Evolutionary conservation across 2,888 invertebrate genomes (phyloP).

Genomic region (Sarcophaga variegata): DNA sequence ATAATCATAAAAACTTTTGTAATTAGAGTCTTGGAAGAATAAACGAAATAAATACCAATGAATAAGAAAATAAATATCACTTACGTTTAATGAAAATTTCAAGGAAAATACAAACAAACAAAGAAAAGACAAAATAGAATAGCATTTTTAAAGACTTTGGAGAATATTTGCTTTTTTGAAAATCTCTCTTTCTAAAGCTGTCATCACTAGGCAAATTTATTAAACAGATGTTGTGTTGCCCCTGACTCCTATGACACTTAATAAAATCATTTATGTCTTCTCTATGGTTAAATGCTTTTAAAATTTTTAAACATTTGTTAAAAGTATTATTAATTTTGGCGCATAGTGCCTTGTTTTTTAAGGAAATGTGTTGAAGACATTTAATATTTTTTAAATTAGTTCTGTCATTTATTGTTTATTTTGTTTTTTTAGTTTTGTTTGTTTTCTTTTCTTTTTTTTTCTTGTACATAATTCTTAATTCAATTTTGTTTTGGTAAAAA

Average conservation of each 20-base stretch:
- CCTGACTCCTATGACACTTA: conserved; percentile 39
- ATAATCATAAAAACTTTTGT: conserved; percentile 50
- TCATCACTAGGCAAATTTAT: conserved; percentile 30
- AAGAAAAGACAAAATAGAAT: background rate
- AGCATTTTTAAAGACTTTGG: background rate
- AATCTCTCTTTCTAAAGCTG: background rate
- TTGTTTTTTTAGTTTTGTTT: conserved; percentile 4
- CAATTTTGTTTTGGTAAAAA: background rate
- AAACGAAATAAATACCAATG: conserved; percentile 29
- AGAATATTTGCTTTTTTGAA: background rate
- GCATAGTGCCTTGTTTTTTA: background rate
- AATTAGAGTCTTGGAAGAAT: conserved; percentile 11
- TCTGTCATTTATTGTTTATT: conserved; percentile 23
- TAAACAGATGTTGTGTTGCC: background rate
- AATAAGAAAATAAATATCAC: background rate
- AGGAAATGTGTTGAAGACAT: conserved; percentile 21
- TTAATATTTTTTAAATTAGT: conserved; percentile 30
- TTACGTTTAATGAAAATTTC: background rate
- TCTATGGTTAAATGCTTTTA: background rate
- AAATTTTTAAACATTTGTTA: conserved; percentile 13
- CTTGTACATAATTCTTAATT: background rate
- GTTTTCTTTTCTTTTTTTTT: background rate
- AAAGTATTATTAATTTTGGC: conserved; percentile 11
- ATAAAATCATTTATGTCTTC: background rate
- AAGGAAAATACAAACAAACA: background rate